A percentile compares a stretch with the other conserved stretches of the same genome.
These are phyloP conservation scores for Resseliella maxima DNA, from an alignment of 2,888 invertebrate genomes.

Conservation along the genomic window DNA sequence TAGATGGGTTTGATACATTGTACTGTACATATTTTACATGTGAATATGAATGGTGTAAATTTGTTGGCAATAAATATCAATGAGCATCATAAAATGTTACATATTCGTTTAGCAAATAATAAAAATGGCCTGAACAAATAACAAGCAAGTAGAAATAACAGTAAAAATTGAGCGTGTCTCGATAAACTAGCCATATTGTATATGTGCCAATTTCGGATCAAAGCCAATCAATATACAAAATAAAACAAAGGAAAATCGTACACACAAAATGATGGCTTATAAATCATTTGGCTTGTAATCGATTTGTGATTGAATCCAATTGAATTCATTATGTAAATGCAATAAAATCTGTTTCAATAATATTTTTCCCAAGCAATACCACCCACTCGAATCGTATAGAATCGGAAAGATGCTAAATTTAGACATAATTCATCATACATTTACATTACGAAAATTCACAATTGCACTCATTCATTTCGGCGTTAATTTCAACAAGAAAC, in stretches of 20 bases:
- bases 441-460: neutral
- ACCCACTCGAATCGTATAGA: conserved; percentile 1
- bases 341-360: neutral
- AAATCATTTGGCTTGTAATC: conserved; percentile 45
- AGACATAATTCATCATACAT: neutral
- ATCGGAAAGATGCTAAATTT: neutral
- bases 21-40: neutral
- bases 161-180: neutral
- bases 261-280: neutral
- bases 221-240: neutral
- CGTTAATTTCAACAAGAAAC: neutral
- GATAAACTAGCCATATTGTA: neutral
- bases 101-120: neutral
- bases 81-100: neutral
- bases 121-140: neutral
- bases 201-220: neutral
- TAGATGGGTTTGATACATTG: too few relatives aligned
- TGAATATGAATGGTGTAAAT: conserved; percentile 25
- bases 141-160: neutral
- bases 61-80: conserved; percentile 33
- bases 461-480: neutral
- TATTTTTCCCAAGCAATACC: neutral
- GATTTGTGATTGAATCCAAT: conserved; percentile 6
- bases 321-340: conserved; percentile 10
- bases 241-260: neutral